Percentiles rank a stretch among this genome's conserved stretches.
phyloP scores from a whole-genome alignment of 2,797 vertebrate species.

The Galagoides demidoff region DNA sequence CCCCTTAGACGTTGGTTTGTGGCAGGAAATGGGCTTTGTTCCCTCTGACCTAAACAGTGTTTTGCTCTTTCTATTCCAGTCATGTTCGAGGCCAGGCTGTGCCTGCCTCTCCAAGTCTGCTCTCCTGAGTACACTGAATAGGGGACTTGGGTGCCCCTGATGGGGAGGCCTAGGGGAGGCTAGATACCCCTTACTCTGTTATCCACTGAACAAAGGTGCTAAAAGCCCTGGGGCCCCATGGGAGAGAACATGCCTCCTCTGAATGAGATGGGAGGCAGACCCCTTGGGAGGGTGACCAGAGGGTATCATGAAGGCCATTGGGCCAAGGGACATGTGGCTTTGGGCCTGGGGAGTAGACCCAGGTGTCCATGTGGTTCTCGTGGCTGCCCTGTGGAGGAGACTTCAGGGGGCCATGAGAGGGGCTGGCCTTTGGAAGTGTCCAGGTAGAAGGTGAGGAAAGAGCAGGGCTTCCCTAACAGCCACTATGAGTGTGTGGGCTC shows the following conservation, averaged over 20 bases:
- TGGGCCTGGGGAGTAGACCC: neutral
- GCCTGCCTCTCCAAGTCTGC: neutral
- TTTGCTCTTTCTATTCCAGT: slow-evolving; percentile 49
- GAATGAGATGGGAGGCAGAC: neutral
- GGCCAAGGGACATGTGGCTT: rapidly evolving
- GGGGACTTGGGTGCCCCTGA: neutral
- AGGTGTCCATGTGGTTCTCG: neutral
- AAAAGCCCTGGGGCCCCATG: too few species aligned
- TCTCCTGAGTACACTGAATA: neutral
- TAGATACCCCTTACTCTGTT: neutral
- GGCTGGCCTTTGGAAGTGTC: neutral
- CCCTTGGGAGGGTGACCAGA: neutral
- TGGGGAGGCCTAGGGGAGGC: neutral
- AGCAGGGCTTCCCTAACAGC: neutral
- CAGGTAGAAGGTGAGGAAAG: neutral
- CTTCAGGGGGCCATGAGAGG: neutral
- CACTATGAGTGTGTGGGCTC: too few species aligned
- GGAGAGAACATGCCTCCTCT: neutral
- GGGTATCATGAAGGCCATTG: rapidly evolving
- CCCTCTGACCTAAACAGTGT: neutral
- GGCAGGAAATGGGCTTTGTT: neutral
- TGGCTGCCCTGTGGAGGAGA: neutral
- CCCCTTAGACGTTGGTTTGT: slow-evolving; percentile 29
- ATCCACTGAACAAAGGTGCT: neutral
- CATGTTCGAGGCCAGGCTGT: neutral